phyloP scores from a whole-genome alignment of 2,888 invertebrate genomes.

The Pterostichus madidus region DNA sequence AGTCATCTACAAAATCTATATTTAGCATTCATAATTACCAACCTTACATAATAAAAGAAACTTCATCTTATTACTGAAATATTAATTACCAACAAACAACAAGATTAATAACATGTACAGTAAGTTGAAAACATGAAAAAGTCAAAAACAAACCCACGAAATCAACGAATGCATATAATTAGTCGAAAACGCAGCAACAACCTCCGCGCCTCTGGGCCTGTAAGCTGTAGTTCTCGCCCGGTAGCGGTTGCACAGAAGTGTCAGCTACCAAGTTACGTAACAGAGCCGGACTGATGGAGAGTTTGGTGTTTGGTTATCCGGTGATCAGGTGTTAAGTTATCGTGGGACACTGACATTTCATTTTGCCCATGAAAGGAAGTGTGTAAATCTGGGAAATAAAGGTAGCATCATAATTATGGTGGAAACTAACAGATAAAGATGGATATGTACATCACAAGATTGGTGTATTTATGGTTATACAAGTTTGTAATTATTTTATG shows the following conservation, averaged over 20 bases:
- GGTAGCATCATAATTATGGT: too few species aligned
- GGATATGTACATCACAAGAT: too few species aligned
- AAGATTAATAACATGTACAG: not conserved
- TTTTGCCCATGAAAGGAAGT: not conserved
- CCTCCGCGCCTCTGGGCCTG: not conserved
- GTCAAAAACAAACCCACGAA: not conserved
- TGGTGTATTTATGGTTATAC: too few species aligned
- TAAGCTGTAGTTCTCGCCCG: too few species aligned
- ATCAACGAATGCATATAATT: not conserved
- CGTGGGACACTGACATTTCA: slow-evolving; percentile 1
- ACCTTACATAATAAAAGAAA: slow-evolving; percentile 38
- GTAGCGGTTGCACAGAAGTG: not conserved
- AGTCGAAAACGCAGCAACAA: not conserved
- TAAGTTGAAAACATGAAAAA: not conserved
- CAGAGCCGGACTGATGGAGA: slow-evolving; percentile 15
- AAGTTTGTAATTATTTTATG: too few species aligned
- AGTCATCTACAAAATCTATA: slow-evolving; percentile 38
- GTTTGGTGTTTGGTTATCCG: not conserved
- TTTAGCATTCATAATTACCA: slow-evolving; percentile 33
- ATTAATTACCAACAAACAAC: slow-evolving; percentile 1
- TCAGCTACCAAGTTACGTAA: slow-evolving; percentile 9
- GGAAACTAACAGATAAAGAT: too few species aligned
- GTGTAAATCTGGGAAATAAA: not conserved
- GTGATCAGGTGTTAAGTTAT: not conserved
- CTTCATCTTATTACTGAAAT: slow-evolving; percentile 1